Evolutionary conservation across 2,797 vertebrate species (phyloP), one percentile per base, ranked within the genome.

Genomic region (Acipenser transmontanus): DNA sequence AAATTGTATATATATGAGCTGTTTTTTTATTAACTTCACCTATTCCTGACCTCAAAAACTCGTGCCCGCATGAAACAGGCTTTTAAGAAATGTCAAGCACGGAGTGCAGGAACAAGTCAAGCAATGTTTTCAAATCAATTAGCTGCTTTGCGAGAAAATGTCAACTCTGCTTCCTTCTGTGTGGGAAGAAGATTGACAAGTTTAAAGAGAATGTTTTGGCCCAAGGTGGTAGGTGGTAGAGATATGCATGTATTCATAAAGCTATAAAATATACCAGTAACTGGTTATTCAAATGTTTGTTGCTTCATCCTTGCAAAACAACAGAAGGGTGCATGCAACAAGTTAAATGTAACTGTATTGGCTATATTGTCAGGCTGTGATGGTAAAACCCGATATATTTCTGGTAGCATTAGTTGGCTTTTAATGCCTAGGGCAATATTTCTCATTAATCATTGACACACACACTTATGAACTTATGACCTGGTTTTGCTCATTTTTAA

Each of bases 41-140:
- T 61, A 61, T 20, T 12, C 34, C 60, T 61, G 60, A 61, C 60
- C 60, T 61, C 60, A 60, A 12, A 3, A 61, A 7, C 17, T 61
- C 60, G 47, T 61, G 60, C 60, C 17, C 60, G 8, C 60, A 57
- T 57, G 50, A 62, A 50, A 8, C 54, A 63, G 52, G 13, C 67
- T 64, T 50, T 49, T 49, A 62, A 64, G 14, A 17, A 68, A 63
- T 63, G 56, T 63, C 56, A 68, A 57, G 49, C 67, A 57, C 47
- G 11, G 50, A 34, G 47, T 49, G 63, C 62, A 63, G 62, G 12
- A 52, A 64, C 52, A 56, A 68, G 66, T 59, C 47, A 67, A 57
- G 67, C 2, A 56, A 12, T 59, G 49, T 63, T 68, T 64, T 63
- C 67, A 63, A 68, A 68, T 63, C 67, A 68, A 63, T 64, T 68